phyloP scores from a whole-genome alignment of 2,113 vertebrate species.

The Thymallus thymallus region DNA sequence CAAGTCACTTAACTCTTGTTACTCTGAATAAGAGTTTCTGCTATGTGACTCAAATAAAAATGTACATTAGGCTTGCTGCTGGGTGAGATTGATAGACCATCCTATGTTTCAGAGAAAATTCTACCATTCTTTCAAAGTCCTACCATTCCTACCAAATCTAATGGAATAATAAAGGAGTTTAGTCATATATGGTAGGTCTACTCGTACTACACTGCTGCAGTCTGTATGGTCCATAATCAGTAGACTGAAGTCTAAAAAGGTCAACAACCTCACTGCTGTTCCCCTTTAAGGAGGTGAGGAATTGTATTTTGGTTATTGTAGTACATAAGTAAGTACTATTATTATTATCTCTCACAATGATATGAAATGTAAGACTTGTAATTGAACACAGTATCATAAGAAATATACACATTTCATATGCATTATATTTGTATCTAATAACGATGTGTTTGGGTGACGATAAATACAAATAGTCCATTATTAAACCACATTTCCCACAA shows the following conservation, averaged over 20 bases:
- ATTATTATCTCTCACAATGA: not conserved
- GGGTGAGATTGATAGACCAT: too few species aligned
- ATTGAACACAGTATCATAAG: not conserved
- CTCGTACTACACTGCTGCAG: too few species aligned
- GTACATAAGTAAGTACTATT: not conserved
- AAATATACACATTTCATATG: not conserved
- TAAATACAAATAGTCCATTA: not conserved
- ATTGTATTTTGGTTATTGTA: not conserved
- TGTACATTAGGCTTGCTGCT: too few species aligned
- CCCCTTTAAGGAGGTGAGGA: not conserved
- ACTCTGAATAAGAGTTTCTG: too few species aligned
- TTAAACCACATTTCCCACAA: constrained; percentile 54
- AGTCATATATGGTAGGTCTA: too few species aligned
- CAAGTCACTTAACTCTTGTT: too few species aligned
- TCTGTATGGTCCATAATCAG: too few species aligned
- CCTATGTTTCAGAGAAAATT: too few species aligned
- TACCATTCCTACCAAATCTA: too few species aligned
- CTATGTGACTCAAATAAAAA: too few species aligned
- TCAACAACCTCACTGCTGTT: constrained; percentile 1
- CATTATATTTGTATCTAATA: not conserved
- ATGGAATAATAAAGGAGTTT: too few species aligned
- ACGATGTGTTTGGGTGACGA: not conserved
- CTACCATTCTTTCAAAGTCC: too few species aligned
- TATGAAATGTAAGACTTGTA: not conserved
- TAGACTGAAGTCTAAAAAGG: not conserved